phyloP scores from a whole-genome alignment of 2,888 invertebrate species.

The Scelioninae gen. 1 region DNA sequence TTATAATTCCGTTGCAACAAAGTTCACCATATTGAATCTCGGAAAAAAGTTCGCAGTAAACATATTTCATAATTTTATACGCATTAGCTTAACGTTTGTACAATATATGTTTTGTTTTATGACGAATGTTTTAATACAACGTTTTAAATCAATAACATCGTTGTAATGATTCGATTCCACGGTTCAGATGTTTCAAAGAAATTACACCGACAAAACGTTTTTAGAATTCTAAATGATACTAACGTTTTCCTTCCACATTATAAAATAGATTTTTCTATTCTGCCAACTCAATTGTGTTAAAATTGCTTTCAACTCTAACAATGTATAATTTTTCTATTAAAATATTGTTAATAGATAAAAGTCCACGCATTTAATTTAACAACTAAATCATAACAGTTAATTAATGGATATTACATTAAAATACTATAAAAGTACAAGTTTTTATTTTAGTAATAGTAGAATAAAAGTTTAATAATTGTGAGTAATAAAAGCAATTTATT shows the following conservation, averaged over 20 bases:
- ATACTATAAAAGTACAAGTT: too few species aligned
- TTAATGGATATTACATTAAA: too few species aligned
- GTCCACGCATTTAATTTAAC: too few species aligned
- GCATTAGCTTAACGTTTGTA: background rate
- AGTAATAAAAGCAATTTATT: too few species aligned
- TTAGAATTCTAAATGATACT: slow-evolving; percentile 18
- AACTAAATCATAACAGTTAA: too few species aligned
- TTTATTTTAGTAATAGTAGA: too few species aligned
- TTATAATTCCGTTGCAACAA: too few species aligned
- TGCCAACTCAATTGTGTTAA: slow-evolving; percentile 2
- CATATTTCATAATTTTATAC: slow-evolving; percentile 2
- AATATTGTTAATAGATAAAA: background rate
- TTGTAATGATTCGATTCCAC: slow-evolving; percentile 10
- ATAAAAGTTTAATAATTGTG: too few species aligned
- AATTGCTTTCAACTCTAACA: background rate
- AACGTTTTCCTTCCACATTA: slow-evolving; percentile 16
- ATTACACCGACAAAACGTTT: slow-evolving; percentile 14
- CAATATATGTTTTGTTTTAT: slow-evolving; percentile 7
- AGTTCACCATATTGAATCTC: background rate
- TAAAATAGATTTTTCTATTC: slow-evolving; percentile 8
- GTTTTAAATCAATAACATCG: slow-evolving; percentile 26
- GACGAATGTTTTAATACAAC: slow-evolving; percentile 12
- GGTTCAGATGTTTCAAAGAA: slow-evolving; percentile 25
- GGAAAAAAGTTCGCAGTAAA: background rate
- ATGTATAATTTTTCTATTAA: slow-evolving; percentile 10